Percentiles rank a stretch among this genome's conserved stretches.
Conservation (phyloP, 2,888 invertebrate genomes). For the Cephus spinipes region DNA sequence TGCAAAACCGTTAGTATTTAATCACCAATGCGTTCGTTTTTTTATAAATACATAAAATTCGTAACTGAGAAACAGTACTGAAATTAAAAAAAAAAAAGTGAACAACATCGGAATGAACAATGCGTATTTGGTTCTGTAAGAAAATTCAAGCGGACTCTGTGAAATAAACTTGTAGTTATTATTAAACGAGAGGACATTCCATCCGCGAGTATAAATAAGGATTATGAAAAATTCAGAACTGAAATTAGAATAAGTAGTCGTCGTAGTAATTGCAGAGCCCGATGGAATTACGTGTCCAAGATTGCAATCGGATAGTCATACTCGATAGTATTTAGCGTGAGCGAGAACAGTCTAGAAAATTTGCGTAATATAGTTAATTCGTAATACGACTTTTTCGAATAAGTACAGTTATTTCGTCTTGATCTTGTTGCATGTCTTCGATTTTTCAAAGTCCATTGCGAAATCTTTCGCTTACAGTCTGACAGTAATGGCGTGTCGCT, state of each 20-base stretch:
- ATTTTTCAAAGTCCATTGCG: not conserved
- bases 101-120: too few species aligned
- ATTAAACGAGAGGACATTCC: not conserved
- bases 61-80: not conserved
- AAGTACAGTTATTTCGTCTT: not conserved
- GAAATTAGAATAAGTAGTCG: not conserved
- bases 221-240: not conserved
- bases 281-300: not conserved
- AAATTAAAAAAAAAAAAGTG: not conserved
- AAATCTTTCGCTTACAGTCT: not conserved
- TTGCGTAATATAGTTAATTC: not conserved
- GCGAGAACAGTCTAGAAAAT: not conserved
- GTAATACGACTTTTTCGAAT: not conserved
- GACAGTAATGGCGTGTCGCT: not conserved
- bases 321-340: not conserved
- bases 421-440: not conserved
- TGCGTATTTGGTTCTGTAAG: not conserved
- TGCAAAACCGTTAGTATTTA: slow-evolving; percentile 8
- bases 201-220: not conserved
- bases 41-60: not conserved
- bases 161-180: not conserved
- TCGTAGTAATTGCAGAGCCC: not conserved
- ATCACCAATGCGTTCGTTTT: not conserved
- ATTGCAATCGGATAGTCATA: not conserved
- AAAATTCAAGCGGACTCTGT: not conserved